These are phyloP conservation scores for Takifugu ocellatus DNA, from an alignment of 2,797 vertebrate genomes.

Conservation along the genomic window DNA sequence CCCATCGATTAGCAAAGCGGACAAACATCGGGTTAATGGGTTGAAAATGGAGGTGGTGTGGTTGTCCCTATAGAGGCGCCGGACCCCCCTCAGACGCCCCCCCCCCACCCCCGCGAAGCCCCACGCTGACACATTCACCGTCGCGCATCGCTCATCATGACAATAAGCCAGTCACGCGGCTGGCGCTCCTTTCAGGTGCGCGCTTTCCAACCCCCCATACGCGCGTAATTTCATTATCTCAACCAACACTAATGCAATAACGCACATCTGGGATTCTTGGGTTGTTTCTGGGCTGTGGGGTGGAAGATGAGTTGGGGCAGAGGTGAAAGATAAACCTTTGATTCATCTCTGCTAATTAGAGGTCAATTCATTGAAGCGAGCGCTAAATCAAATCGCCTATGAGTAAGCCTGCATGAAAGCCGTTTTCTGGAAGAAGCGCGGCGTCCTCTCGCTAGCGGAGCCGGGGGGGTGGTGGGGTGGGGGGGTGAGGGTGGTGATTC, in stretches of 20 bases:
- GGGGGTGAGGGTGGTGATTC: not conserved
- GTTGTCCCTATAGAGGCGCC: slow-evolving; percentile 26
- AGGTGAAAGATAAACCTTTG: not conserved
- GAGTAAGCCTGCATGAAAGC: not conserved
- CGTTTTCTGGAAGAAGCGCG: not conserved
- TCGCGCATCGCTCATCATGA: slow-evolving; percentile 53
- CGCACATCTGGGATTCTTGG: too few species aligned
- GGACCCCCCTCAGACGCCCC: slow-evolving; percentile 6
- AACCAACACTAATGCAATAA: too few species aligned
- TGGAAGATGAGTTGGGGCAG: not conserved
- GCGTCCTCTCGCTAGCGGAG: not conserved
- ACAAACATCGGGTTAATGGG: slow-evolving; percentile 62
- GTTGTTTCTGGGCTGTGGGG: too few species aligned
- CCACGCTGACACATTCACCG: slow-evolving; percentile 45
- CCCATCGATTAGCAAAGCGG: slow-evolving; percentile 55
- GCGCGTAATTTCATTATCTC: not conserved
- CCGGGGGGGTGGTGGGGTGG: not conserved
- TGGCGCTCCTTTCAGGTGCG: slow-evolving; percentile 29
- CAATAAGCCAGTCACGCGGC: slow-evolving; percentile 35
- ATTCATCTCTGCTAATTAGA: not conserved
- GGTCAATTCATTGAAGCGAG: too few species aligned
- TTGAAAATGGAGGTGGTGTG: slow-evolving; percentile 50
- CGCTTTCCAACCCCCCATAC: not conserved
- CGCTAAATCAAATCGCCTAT: not conserved
- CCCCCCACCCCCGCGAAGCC: slow-evolving; percentile 24